phyloP scores from a whole-genome alignment of 2,797 vertebrate species.

The Hemibagrus guttatus region DNA sequence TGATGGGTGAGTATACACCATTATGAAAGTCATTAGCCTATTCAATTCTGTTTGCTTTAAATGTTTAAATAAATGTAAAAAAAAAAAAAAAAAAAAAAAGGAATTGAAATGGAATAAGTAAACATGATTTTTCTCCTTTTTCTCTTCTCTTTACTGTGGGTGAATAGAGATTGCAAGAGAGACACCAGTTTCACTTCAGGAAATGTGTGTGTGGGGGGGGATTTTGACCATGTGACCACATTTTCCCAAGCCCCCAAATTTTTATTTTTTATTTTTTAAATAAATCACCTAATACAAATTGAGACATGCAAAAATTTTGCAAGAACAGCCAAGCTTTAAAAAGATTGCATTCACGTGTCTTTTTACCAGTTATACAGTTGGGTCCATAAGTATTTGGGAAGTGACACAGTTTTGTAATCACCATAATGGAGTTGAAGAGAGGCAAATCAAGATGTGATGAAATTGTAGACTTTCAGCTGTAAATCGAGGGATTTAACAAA shows the following conservation, averaged over 20 bases:
- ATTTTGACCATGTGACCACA: neutral
- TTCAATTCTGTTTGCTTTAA: neutral
- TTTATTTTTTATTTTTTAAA: neutral
- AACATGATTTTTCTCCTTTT: neutral
- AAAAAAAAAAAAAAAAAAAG: too few species aligned
- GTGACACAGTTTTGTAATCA: too few species aligned
- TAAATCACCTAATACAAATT: neutral
- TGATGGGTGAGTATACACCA: neutral
- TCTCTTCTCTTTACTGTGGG: neutral
- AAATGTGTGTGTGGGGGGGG: neutral
- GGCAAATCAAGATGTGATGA: too few species aligned
- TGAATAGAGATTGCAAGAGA: neutral
- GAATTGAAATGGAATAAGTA: neutral
- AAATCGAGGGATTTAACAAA: too few species aligned
- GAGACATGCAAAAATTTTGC: neutral
- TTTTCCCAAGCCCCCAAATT: neutral
- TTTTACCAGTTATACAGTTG: neutral
- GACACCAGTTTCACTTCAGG: neutral
- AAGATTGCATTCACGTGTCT: neutral
- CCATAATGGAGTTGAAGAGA: too few species aligned
- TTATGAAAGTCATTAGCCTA: neutral
- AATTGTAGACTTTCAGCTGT: too few species aligned
- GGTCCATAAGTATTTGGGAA: too few species aligned
- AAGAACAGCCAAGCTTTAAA: neutral
- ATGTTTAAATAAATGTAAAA: neutral